Conservation (phyloP, 2,113 vertebrate genomes). For the Bothrops jararaca region DNA sequence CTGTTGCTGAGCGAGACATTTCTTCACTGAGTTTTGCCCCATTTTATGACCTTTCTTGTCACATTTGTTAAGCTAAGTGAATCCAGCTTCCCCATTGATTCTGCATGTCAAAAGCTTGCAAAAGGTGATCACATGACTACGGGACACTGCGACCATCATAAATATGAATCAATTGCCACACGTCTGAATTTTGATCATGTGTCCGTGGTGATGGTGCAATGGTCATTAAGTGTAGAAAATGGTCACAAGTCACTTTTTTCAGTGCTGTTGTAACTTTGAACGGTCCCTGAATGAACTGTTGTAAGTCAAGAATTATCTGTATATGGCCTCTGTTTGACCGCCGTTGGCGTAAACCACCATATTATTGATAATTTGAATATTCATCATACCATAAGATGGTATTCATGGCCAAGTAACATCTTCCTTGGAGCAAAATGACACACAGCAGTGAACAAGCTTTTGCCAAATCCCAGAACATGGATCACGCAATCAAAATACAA, state of each 20-base stretch:
- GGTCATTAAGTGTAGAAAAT: neutral
- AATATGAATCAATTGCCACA: neutral
- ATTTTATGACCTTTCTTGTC: too few relatives aligned
- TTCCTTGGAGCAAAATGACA: neutral
- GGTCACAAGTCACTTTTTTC: neutral
- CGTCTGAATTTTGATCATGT: neutral
- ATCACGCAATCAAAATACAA: neutral
- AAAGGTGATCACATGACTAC: neutral
- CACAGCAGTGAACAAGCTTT: neutral
- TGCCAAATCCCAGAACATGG: neutral
- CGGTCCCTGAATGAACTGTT: neutral
- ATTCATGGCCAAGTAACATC: neutral
- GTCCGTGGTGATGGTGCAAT: neutral
- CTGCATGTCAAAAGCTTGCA: too few relatives aligned
- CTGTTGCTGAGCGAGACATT: neutral
- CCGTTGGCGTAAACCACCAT: neutral
- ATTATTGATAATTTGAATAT: neutral
- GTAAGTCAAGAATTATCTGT: neutral
- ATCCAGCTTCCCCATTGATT: too few relatives aligned
- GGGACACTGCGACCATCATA: neutral
- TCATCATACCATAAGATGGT: neutral
- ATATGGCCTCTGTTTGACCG: neutral
- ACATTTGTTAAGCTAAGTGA: too few relatives aligned
- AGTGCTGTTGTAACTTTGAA: neutral
- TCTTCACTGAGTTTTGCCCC: too few relatives aligned